phyloP scores from a whole-genome alignment of 2,113 vertebrate species.

The Prochilodus magdalenae region DNA sequence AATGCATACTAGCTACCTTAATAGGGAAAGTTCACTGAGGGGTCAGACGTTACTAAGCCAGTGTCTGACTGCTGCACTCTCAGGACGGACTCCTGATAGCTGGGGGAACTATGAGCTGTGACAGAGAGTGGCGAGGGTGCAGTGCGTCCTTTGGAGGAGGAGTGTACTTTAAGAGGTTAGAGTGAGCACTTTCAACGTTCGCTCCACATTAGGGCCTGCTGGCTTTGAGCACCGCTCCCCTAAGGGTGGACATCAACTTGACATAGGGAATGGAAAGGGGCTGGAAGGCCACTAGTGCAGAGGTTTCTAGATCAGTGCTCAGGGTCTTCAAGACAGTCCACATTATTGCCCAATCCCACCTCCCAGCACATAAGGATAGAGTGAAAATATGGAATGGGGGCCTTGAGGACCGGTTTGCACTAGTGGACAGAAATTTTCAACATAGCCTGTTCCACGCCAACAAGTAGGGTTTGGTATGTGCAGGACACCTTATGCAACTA shows the following conservation, averaged over 20 bases:
- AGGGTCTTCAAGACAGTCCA: background rate
- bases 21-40: constrained; percentile 3
- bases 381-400: background rate
- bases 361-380: background rate
- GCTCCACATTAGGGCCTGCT: background rate
- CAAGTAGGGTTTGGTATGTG: background rate
- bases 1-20: background rate
- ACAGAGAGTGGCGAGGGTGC: background rate
- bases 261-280: background rate
- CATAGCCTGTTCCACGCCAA: no score
- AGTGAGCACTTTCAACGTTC: background rate
- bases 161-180: background rate
- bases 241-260: background rate
- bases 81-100: background rate
- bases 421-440: background rate
- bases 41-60: constrained; percentile 16
- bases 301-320: background rate
- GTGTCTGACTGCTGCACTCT: background rate
- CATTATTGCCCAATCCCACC: background rate
- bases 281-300: constrained; percentile 1
- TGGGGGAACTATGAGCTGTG: background rate
- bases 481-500: background rate
- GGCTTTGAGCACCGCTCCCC: background rate
- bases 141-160: background rate
- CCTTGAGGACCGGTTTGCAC: background rate